phyloP scores from a whole-genome alignment of 2,113 vertebrate species.

The Axis porcinus region DNA sequence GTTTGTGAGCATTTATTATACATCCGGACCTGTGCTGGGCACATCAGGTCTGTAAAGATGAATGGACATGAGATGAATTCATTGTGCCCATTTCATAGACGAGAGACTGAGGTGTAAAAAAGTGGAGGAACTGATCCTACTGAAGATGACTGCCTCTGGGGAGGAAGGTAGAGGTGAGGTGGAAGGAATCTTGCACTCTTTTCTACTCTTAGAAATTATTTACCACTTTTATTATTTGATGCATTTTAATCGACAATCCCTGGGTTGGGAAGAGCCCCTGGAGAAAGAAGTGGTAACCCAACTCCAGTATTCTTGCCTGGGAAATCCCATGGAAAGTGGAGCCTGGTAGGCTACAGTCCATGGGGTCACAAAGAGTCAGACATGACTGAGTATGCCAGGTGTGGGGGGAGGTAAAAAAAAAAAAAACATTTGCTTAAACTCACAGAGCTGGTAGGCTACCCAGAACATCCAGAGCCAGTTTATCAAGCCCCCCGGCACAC shows the following conservation, averaged over 20 bases:
- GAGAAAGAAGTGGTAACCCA: neutral
- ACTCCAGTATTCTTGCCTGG: neutral
- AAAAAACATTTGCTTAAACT: neutral
- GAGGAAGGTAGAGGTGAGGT: fast-evolving
- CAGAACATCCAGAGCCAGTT: neutral
- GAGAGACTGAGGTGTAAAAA: neutral
- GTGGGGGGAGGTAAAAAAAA: fast-evolving
- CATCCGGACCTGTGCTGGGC: neutral
- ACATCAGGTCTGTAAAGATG: neutral
- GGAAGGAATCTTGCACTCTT: neutral
- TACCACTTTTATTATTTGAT: neutral
- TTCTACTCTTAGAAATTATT: neutral
- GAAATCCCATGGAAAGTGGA: neutral
- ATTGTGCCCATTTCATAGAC: neutral
- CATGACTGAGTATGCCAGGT: neutral
- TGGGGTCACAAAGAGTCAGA: neutral
- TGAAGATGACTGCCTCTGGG: neutral
- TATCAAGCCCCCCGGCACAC: fast-evolving
- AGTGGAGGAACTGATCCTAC: neutral
- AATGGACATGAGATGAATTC: neutral
- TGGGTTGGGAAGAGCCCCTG: neutral
- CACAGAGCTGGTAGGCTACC: neutral
- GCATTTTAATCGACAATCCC: neutral
- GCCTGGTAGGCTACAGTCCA: neutral
- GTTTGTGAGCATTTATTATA: neutral